Percentiles rank a stretch among this genome's conserved stretches.
Conservation (phyloP, 2,797 vertebrate species). For the Caiman crocodilus region DNA sequence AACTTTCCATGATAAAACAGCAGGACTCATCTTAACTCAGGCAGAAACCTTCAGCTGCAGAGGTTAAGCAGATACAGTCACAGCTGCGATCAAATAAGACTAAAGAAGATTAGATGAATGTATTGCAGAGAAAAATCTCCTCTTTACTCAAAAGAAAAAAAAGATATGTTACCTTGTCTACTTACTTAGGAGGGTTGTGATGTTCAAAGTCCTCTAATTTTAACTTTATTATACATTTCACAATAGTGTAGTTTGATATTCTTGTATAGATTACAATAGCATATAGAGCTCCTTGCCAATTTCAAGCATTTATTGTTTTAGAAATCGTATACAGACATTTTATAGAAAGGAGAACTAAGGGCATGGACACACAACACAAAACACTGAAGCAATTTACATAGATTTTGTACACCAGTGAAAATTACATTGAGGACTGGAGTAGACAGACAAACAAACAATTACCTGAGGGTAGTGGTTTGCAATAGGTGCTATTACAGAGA, state of each 20-base stretch:
- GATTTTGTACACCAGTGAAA: no score
- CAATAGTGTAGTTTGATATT: background rate
- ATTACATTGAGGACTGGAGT: no score
- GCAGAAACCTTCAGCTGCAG: conserved; percentile 20
- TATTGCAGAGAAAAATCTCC: background rate
- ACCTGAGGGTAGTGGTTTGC: no score
- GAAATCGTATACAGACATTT: no score
- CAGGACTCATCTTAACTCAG: background rate
- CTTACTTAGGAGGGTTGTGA: background rate
- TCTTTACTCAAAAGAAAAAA: no score
- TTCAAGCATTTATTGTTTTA: no score
- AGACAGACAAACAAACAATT: no score
- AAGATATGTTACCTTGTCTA: no score
- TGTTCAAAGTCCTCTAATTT: background rate
- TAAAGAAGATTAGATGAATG: background rate
- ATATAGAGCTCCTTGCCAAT: background rate
- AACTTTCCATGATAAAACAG: background rate
- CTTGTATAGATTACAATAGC: background rate
- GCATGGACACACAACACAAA: background rate
- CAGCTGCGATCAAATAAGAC: background rate
- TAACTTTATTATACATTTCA: background rate
- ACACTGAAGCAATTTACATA: no score
- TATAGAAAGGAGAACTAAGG: background rate
- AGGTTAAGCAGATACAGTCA: conserved; percentile 33
- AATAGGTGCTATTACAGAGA: no score